A percentile compares a stretch with the other conserved stretches of the same genome.
Conservation (phyloP, 1,140 invertebrate species). For the Heliconius hewitsoni region DNA sequence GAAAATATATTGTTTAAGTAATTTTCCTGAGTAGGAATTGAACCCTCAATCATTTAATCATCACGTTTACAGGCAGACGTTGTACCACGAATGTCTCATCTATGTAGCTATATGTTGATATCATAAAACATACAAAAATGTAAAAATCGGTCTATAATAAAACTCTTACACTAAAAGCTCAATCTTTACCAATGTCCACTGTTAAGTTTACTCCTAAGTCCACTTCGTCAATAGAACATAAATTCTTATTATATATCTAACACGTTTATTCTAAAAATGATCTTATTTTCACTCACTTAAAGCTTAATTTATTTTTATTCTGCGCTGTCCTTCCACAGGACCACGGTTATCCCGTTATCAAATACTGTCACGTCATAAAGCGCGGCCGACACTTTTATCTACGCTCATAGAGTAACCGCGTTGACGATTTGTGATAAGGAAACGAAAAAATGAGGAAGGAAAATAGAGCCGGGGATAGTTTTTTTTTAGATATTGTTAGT, state of each 20-base stretch:
- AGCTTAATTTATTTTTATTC: background rate
- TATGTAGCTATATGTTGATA: too few relatives aligned
- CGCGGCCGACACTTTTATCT: constrained; percentile 24
- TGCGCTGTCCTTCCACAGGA: background rate
- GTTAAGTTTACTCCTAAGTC: background rate
- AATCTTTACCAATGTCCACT: background rate
- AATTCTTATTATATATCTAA: background rate
- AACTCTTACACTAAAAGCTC: background rate
- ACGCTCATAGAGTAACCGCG: constrained; percentile 24
- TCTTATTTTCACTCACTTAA: background rate
- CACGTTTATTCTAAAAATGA: background rate
- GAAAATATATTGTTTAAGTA: background rate
- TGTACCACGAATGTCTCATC: too few relatives aligned
- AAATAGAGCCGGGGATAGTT: background rate
- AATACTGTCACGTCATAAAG: constrained; percentile 25
- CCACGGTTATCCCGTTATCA: constrained; percentile 20
- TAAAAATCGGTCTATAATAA: background rate
- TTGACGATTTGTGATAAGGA: constrained; percentile 31
- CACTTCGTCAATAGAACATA: background rate
- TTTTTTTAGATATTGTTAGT: background rate
- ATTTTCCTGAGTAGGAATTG: background rate
- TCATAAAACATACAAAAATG: too few relatives aligned
- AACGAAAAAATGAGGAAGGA: background rate
- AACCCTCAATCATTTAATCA: background rate
- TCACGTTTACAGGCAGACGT: background rate